These are phyloP conservation scores for Micronycteris hirsuta DNA, from an alignment of 2,113 vertebrate genomes.

Conservation along the genomic window DNA sequence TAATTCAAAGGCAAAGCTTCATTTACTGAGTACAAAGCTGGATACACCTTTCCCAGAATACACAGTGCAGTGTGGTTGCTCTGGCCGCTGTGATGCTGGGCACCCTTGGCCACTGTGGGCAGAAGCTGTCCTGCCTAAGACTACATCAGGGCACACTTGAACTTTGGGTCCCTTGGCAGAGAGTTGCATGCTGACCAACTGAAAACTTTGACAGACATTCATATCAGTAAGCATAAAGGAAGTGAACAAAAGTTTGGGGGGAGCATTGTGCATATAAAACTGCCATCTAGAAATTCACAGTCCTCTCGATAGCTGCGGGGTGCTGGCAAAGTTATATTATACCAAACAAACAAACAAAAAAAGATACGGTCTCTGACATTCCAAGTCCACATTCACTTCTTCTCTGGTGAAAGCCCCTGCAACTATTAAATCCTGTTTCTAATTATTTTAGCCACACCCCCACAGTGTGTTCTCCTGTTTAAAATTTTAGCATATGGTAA, in stretches of 20 bases:
- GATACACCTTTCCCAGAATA: constrained; percentile 3
- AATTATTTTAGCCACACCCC: constrained; percentile 50
- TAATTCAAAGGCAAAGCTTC: constrained; percentile 15
- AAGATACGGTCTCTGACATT: not conserved
- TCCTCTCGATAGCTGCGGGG: constrained; percentile 24
- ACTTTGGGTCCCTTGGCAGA: constrained; percentile 42
- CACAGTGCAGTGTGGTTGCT: not conserved
- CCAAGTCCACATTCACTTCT: constrained; percentile 19
- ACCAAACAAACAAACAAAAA: not conserved
- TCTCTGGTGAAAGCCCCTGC: constrained; percentile 38
- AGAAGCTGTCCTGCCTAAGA: not conserved
- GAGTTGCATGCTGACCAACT: not conserved
- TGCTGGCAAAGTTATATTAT: not conserved
- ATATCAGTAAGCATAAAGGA: constrained; percentile 15
- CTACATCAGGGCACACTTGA: not conserved
- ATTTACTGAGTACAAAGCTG: constrained; percentile 45
- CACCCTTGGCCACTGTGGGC: not conserved
- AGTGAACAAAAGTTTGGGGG: constrained; percentile 28
- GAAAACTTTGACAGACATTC: constrained; percentile 10
- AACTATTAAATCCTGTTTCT: constrained; percentile 58
- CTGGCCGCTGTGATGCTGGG: not conserved
- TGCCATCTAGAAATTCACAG: not conserved
- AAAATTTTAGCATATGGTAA: constrained; percentile 61
- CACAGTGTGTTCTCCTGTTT: not conserved
- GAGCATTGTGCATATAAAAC: not conserved